Conservation (phyloP, 2,888 invertebrate genomes). For the Leucophenga montana region DNA sequence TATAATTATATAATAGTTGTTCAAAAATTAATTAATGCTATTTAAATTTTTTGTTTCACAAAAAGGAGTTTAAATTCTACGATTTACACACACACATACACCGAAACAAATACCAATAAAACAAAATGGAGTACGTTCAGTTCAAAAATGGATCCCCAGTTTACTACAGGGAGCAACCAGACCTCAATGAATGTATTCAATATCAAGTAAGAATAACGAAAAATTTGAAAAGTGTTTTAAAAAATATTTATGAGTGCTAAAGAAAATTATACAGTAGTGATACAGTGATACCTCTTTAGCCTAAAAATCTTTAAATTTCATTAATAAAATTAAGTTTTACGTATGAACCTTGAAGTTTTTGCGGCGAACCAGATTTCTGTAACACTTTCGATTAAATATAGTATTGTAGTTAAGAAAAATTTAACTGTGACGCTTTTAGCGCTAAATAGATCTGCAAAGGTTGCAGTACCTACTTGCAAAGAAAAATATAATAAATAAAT, state of each 20-base stretch:
- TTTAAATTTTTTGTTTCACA: constrained; percentile 42
- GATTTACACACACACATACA: constrained; percentile 49
- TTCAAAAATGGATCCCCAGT: constrained; percentile 73
- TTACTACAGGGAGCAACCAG: constrained; percentile 73
- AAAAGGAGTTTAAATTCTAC: constrained; percentile 60
- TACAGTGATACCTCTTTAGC: no score
- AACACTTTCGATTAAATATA: no score
- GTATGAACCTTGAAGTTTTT: no score
- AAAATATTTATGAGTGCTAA: background rate
- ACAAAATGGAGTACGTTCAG: constrained; percentile 72
- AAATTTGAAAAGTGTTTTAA: constrained; percentile 23
- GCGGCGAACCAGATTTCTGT: no score
- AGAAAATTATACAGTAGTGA: no score
- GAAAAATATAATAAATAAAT: no score
- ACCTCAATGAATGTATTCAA: constrained; percentile 73
- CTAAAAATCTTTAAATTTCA: no score
- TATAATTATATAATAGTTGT: constrained; percentile 4
- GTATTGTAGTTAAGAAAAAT: no score
- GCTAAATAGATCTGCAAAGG: no score
- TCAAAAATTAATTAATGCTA: constrained; percentile 50
- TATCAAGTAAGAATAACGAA: constrained; percentile 72
- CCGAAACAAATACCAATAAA: constrained; percentile 46
- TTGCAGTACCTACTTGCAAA: no score
- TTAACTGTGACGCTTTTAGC: no score
- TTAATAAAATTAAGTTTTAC: no score